Evolutionary conservation across 2,113 vertebrate species (phyloP).

Genomic region (Thunnus thynnus): DNA sequence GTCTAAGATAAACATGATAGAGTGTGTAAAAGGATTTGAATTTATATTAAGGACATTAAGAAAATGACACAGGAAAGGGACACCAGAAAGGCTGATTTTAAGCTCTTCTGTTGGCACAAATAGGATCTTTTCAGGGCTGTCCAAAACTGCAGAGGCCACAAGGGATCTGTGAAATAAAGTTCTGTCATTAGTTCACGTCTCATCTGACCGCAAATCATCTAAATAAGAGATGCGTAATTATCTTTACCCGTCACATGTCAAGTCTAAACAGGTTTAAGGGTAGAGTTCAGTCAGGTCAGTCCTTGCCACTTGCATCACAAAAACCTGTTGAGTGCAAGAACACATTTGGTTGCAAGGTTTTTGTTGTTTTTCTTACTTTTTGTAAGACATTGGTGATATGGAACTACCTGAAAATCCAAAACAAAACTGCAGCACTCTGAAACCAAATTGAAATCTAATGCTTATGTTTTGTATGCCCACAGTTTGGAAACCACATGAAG

Average conservation of each 20-base stretch:
- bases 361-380: neutral
- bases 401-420: neutral
- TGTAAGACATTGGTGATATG: neutral
- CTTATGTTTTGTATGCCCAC: slow-evolving; percentile 48
- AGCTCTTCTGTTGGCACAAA: neutral
- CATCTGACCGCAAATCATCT: neutral
- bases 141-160: neutral
- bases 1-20: slow-evolving; percentile 27
- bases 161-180: neutral
- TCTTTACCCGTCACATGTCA: neutral
- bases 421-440: neutral
- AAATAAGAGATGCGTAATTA: neutral
- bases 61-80: neutral
- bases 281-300: neutral
- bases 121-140: neutral
- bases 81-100: slow-evolving; percentile 10
- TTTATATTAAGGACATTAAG: slow-evolving; percentile 12
- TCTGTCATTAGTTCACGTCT: neutral
- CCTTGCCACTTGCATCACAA: neutral
- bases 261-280: neutral
- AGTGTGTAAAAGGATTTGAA: neutral
- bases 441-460: slow-evolving; percentile 21
- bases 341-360: neutral
- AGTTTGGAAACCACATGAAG: slow-evolving; percentile 69
- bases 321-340: neutral